Evolutionary conservation across 2,888 invertebrate species (phyloP).

Genomic region (Neelides folsomi): DNA sequence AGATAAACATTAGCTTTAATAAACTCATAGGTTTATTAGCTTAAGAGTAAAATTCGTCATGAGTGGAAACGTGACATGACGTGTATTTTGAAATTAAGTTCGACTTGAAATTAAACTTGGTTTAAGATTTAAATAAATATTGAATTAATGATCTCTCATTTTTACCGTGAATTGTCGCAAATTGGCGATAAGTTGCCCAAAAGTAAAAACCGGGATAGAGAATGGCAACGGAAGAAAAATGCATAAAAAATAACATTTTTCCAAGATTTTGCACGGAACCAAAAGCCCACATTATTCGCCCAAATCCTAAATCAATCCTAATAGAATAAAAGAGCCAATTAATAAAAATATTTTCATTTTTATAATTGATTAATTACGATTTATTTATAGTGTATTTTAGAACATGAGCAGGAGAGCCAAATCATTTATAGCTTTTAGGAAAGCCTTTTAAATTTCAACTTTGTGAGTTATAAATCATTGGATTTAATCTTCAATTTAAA

Average conservation of each 20-base stretch:
- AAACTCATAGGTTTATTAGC: too few relatives aligned
- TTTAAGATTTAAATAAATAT: neutral
- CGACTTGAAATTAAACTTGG: slow-evolving; percentile 1
- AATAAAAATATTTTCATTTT: slow-evolving; percentile 5
- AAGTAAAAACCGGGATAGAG: slow-evolving; percentile 41
- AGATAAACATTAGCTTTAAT: too few relatives aligned
- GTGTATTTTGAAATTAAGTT: too few relatives aligned
- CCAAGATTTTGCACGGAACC: slow-evolving; percentile 48
- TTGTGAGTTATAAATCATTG: too few relatives aligned
- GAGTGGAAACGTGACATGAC: too few relatives aligned
- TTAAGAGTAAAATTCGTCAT: too few relatives aligned
- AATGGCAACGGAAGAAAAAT: slow-evolving; percentile 36
- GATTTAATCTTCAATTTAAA: too few relatives aligned
- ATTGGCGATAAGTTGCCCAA: slow-evolving; percentile 36
- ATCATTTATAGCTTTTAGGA: too few relatives aligned
- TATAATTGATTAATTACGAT: neutral
- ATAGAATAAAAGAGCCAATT: neutral
- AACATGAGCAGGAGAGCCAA: too few relatives aligned
- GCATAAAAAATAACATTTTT: slow-evolving; percentile 45
- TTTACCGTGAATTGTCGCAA: neutral
- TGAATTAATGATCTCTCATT: neutral
- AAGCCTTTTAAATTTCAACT: too few relatives aligned
- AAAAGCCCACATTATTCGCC: slow-evolving; percentile 47
- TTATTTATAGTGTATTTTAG: too few relatives aligned
- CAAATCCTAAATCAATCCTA: slow-evolving; percentile 47